Evolutionary conservation across 2,113 vertebrate species (phyloP), one percentile per base, ranked within the genome.

Genomic region (Fukomys damarensis): DNA sequence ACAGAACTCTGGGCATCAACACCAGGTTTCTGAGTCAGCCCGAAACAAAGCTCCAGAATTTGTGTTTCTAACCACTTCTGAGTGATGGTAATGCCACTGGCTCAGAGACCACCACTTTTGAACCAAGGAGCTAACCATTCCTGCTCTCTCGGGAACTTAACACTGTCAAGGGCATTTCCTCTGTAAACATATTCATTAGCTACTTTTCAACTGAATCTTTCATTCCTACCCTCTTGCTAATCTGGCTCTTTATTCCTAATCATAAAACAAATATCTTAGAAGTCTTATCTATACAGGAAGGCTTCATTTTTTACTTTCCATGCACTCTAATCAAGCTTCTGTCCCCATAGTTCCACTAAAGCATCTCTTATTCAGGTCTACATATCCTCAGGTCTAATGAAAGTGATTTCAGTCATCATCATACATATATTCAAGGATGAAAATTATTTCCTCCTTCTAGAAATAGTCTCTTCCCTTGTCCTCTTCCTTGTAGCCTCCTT

Each of bases 61-160:
- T 70, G n/a, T 10, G 38, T 86, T 89, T 86, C 82, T 82, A 94
- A 92, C 54, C 30, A 95, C 19, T 66, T 84, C 83, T 46, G 72
- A 41, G 92, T 41, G 32, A 49, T 46, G 22, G 54, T n/a, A 32
- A 70, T 58, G 70, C n/a, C 68, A 61, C 43, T 28, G 24, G 43
- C 46, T 30, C 52, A 54, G 52, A 68, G 74, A 91, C 49, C 32
- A 83, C 14, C 32, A 56, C 38, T 52, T 65, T 63, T 59, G 46
- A 92, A 68, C 17, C 79, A 85, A 2, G 35, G 43, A 68, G 30
- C 17, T 76, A 58, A 89, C 43, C 72, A 32, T 30, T 74, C 77
- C 56, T 58, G 79, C 58, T 61, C 92, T 76, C 49, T 88, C 63
- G 46, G 80, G 49, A 86, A 76, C 12, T 26, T 86, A 74, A 81